phyloP scores from a whole-genome alignment of 1,140 invertebrate genomes.

The Drosophila pandora region DNA sequence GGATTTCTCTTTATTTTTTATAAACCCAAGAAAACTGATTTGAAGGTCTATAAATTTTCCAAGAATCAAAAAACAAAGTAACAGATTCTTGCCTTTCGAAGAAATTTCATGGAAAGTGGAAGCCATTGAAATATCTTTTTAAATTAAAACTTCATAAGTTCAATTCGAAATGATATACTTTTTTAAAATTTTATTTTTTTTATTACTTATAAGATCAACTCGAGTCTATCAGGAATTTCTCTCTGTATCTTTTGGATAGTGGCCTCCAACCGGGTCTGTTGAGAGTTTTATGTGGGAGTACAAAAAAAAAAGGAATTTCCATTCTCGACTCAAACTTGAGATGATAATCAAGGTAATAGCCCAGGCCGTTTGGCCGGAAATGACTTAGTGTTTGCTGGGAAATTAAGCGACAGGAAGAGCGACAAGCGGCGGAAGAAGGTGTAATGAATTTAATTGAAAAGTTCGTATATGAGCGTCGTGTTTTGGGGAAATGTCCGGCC shows the following conservation, averaged over 20 bases:
- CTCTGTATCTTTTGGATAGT: background rate
- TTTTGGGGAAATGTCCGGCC: slow-evolving; percentile 51
- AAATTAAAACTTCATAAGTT: too few species aligned
- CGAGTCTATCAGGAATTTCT: background rate
- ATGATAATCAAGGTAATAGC: slow-evolving; percentile 79
- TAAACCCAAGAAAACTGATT: background rate
- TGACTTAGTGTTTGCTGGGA: slow-evolving; percentile 74
- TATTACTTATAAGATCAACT: background rate
- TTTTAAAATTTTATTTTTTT: too few species aligned
- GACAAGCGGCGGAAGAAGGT: slow-evolving; percentile 55
- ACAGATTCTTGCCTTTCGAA: background rate
- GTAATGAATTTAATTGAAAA: slow-evolving; percentile 80
- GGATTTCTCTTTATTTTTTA: slow-evolving; percentile 36
- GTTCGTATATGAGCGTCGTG: slow-evolving; percentile 55
- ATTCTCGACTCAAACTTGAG: slow-evolving; percentile 57
- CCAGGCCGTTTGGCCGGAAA: slow-evolving; percentile 68
- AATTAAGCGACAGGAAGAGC: slow-evolving; percentile 59
- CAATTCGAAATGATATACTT: too few species aligned
- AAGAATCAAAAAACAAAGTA: background rate
- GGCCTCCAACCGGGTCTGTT: background rate
- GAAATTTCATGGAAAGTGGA: background rate
- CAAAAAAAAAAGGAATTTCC: slow-evolving; percentile 34
- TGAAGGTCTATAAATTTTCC: background rate
- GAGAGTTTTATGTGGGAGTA: too few species aligned
- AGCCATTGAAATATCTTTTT: too few species aligned